Conservation (phyloP, 2,888 invertebrate species). For the Hoplodrina ambigua region DNA sequence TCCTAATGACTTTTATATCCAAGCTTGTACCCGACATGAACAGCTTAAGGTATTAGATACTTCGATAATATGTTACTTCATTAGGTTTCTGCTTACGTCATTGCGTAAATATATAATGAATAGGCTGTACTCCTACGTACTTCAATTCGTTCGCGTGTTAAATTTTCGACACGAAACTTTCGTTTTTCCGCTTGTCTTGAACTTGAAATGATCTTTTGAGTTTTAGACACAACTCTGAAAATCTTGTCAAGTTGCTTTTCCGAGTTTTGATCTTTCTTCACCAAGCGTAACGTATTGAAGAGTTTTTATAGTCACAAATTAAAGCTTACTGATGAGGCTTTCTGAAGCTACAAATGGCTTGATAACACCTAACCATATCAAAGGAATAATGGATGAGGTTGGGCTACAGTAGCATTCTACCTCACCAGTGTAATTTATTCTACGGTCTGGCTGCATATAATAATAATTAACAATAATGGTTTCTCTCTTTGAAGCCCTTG, state of each 20-base stretch:
- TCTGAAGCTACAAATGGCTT: not conserved
- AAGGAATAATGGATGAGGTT: too few species aligned
- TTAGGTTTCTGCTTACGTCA: constrained; percentile 17
- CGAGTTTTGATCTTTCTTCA: too few species aligned
- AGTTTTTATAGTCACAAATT: too few species aligned
- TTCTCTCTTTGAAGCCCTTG: too few species aligned
- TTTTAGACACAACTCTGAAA: not conserved
- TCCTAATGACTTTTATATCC: too few species aligned
- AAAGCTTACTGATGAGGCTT: not conserved
- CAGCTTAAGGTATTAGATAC: too few species aligned
- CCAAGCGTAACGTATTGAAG: too few species aligned
- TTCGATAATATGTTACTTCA: too few species aligned
- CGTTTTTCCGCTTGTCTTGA: constrained; percentile 12
- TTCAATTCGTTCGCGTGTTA: constrained; percentile 7
- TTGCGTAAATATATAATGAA: constrained; percentile 24
- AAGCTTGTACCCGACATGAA: not conserved
- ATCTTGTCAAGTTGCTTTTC: too few species aligned
- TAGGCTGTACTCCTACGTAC: not conserved
- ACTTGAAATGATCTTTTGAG: not conserved
- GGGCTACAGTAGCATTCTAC: too few species aligned
- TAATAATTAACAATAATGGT: too few species aligned
- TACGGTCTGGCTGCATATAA: not conserved
- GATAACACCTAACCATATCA: not conserved
- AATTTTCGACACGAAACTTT: constrained; percentile 8
- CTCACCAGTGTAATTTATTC: not conserved